Percentiles rank a stretch among this genome's conserved stretches.
These are phyloP conservation scores for Chaetogeoica ovagalla DNA, from an alignment of 2,888 invertebrate species.

Conservation along the genomic window DNA sequence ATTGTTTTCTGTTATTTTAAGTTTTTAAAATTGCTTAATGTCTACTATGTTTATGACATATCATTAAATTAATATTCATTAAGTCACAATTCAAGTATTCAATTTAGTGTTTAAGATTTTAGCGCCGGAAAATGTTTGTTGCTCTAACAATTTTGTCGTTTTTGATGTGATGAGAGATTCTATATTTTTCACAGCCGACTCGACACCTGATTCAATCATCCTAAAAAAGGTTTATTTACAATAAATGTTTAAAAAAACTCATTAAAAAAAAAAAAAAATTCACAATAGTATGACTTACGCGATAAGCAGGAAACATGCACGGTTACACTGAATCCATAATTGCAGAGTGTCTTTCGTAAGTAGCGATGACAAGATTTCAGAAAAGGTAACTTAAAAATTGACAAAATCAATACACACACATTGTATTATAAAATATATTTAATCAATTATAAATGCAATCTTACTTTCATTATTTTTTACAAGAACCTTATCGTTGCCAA, in stretches of 20 bases:
- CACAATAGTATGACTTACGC: conserved; percentile 20
- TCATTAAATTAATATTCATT: too few relatives aligned
- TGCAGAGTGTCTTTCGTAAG: conserved; percentile 63
- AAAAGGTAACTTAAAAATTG: conserved; percentile 62
- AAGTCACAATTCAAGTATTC: neutral
- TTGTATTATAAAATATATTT: neutral
- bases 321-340: conserved; percentile 71
- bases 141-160: neutral
- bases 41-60: too few relatives aligned
- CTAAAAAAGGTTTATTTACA: conserved; percentile 3
- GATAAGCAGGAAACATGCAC: conserved; percentile 76
- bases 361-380: conserved; percentile 57
- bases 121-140: conserved; percentile 32
- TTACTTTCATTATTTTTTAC: conserved; percentile 57
- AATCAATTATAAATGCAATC: neutral
- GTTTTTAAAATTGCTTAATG: too few relatives aligned
- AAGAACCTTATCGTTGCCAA: conserved; percentile 67
- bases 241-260: neutral
- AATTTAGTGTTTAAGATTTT: conserved; percentile 36
- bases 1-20: too few relatives aligned
- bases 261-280: neutral
- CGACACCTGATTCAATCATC: conserved; percentile 31
- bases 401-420: neutral
- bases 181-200: conserved; percentile 2
- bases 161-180: neutral